Evolutionary conservation across 1,140 invertebrate genomes (phyloP), one percentile per base, ranked within the genome.

Genomic region (Batillaria attramentaria): DNA sequence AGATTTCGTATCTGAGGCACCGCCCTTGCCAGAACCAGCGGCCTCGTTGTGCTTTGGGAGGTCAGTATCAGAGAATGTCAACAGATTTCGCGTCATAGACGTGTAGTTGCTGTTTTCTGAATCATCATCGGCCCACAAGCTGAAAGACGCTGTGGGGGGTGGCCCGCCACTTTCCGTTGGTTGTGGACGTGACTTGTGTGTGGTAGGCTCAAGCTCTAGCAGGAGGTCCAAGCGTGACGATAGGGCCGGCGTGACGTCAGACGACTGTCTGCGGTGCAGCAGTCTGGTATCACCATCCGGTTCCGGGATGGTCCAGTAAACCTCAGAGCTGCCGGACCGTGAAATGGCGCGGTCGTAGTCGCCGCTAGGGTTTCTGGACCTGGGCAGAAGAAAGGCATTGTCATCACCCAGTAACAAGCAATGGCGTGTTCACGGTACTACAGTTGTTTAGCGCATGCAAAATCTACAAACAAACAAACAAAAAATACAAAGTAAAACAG

Each of bases 11-110:
- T 66, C 62, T 54, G n/a, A n/a, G n/a, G n/a, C n/a, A n/a, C n/a
- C n/a, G n/a, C n/a, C n/a, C n/a, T 54, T 18, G n/a, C 50, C 50
- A 54, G 50, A 18, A n/a, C 3, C 50, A 20, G 18, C 18, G 18
- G 18, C 50, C n/a, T 31, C 33, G 57, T 10, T 16, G 57, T 62
- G n/a, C 24, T n/a, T 10, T 24, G 57, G 10, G n/a, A 62, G 18
- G 54, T 75, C 73, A 8, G 13, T 28, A n/a, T 75, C 73, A 2
- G 73, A 65, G 37, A 75, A 75, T 10, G 73, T 39, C 57, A 75
- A 31, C 0, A 75, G 37, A 28, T 42, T 62, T 24, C 16, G 54
- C 20, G 54, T 18, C 28, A 31, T 5, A 5, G 35, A 6, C 37
- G 3, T 16, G 33, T 28, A 37, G 2, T n/a, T 37, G 46, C 16